A percentile compares a stretch with the other conserved stretches of the same genome.
These are phyloP conservation scores for Psittacula cyanocephala DNA, from an alignment of 2,113 vertebrate genomes.

Conservation along the genomic window DNA sequence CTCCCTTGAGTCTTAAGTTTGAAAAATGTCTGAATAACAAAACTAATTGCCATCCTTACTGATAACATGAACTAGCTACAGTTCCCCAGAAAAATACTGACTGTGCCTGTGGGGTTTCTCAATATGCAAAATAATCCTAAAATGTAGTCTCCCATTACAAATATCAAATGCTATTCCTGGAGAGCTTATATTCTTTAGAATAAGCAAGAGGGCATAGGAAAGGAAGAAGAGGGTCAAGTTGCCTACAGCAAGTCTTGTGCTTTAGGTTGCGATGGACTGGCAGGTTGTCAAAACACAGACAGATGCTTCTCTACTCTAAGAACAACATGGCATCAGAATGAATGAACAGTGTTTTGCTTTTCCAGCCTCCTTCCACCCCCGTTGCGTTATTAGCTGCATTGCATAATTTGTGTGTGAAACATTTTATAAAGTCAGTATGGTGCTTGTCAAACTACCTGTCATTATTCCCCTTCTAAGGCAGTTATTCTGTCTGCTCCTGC, in stretches of 20 bases:
- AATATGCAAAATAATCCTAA: constrained; percentile 4
- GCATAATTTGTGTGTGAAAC: constrained; percentile 53
- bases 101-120: not conserved
- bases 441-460: constrained; percentile 57
- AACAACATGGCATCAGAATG: constrained; percentile 10
- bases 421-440: constrained; percentile 43
- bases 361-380: constrained; percentile 6
- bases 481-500: not conserved
- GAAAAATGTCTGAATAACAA: not conserved
- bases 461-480: constrained; percentile 19
- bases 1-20: not conserved
- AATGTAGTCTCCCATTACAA: not conserved
- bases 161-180: not conserved
- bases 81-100: not conserved
- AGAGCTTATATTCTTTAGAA: not conserved
- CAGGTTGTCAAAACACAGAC: constrained; percentile 59
- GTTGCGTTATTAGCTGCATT: not conserved
- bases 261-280: constrained; percentile 39
- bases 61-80: not conserved
- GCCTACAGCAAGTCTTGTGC: constrained; percentile 32
- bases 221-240: constrained; percentile 51
- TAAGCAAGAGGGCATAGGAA: constrained; percentile 25
- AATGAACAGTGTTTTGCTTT: constrained; percentile 33
- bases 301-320: not conserved
- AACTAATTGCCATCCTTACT: not conserved